Base-by-base conservation (phyloP, 2,797 vertebrate genomes). In the Notoglanidium macrostoma region DNA sequence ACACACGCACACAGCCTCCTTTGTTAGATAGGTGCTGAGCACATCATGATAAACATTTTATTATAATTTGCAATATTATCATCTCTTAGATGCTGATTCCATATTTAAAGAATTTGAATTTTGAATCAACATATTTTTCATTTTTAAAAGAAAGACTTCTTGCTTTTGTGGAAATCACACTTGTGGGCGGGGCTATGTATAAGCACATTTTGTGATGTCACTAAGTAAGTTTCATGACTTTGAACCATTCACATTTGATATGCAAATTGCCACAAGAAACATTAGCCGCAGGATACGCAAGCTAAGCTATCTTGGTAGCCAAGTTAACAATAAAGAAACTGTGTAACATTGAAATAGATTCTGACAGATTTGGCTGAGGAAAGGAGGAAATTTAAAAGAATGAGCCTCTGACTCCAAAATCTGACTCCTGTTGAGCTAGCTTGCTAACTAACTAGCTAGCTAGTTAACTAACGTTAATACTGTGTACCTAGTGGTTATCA, bases 1-100 rank as follows among this genome's bases (percentile, higher is more conserved):
- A 35, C 70, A 59, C 74, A 68, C 81, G 84, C 80, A 83, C 81
- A 83, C 12, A 29, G 74, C 26, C 15, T 78, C 15, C 7, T 78
- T 55, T 55, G n/a, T 78, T 32, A 40, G 55, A 23, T 55, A 10
- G 19, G 14, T 76, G 76, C 46, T 15, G 1, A 51, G 49, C 44
- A 29, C 46, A 8, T 49, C 44, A 74, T 15, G 21, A 51, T 21
- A 23, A 46, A 5, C 3, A 35, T 54, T 78, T 32, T 21, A 78
- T 10, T 0, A 0, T 55, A 19, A 35, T 78, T 35, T 78, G 57
- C 8, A 78, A n/a, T 74, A 51, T 74, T 74, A n/a, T 6, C 26
- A 51, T 74, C 23, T n/a, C 26, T 46, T 26, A 74, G 12, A 49
- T 49, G 23, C 44, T 23, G 19, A 70, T 35, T 70, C 19, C 2